Conservation (phyloP, 2,888 invertebrate species). For the Bimastos eiseni region DNA sequence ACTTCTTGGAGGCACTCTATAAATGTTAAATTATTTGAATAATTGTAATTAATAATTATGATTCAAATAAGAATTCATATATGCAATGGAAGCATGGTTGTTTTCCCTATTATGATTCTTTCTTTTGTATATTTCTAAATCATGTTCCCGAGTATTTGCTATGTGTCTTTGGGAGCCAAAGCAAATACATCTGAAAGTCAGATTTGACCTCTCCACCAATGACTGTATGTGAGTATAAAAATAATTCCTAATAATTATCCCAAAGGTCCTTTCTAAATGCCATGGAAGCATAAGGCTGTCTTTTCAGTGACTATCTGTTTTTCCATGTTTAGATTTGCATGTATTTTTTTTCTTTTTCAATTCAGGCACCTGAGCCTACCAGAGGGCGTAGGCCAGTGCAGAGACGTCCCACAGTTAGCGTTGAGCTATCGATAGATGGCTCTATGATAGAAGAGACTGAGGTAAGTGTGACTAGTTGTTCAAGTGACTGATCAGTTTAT, state of each 20-base stretch:
- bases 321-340: neutral
- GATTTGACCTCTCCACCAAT: slow-evolving; percentile 31
- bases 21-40: no score
- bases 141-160: no score
- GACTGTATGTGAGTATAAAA: neutral
- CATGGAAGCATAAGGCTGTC: neutral
- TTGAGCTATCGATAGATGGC: slow-evolving; percentile 38
- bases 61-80: neutral
- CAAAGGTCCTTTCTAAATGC: neutral
- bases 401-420: neutral
- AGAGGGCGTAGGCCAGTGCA: slow-evolving; percentile 18
- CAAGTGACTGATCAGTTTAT: neutral
- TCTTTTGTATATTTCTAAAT: neutral
- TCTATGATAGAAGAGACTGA: slow-evolving; percentile 45
- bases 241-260: neutral
- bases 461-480: slow-evolving; percentile 39
- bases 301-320: neutral
- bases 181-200: slow-evolving; percentile 14
- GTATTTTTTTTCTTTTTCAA: neutral
- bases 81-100: neutral
- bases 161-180: neutral
- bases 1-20: no score
- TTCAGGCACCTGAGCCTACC: neutral
- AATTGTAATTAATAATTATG: neutral
- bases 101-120: neutral